Evolutionary conservation across 2,888 invertebrate genomes (phyloP).

Genomic region (Notodonta dromedarius): DNA sequence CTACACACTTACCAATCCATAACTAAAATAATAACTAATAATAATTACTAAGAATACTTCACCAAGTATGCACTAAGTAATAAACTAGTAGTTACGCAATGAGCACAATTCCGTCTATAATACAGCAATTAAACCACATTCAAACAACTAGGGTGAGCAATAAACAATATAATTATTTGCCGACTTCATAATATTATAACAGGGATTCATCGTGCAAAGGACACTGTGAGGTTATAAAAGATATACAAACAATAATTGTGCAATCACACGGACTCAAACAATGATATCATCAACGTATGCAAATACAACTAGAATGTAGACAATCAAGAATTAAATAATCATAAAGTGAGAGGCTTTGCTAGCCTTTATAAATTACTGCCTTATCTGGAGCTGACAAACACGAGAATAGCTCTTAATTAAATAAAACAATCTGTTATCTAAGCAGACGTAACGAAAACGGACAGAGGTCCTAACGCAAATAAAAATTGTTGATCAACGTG

Average conservation of each 20-base stretch:
- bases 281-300: constrained; percentile 48
- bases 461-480: constrained; percentile 62
- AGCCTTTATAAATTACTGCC: constrained; percentile 74
- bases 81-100: constrained; percentile 24
- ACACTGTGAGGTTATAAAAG: constrained; percentile 52
- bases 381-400: constrained; percentile 70
- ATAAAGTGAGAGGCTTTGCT: constrained; percentile 72
- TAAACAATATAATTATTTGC: constrained; percentile 37
- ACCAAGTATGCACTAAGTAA: background rate
- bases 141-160: constrained; percentile 34
- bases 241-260: constrained; percentile 50
- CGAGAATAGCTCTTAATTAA: constrained; percentile 67
- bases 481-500: constrained; percentile 36
- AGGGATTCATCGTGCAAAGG: constrained; percentile 54
- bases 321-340: constrained; percentile 75
- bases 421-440: constrained; percentile 72
- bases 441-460: constrained; percentile 70
- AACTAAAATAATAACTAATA: no score
- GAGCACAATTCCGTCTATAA: constrained; percentile 5
- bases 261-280: constrained; percentile 63
- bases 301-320: constrained; percentile 63
- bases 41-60: background rate
- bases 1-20: no score
- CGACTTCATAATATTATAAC: constrained; percentile 47
- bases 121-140: constrained; percentile 12